Conservation (phyloP, 2,888 invertebrate genomes). For the Hypolimnas misippus region DNA sequence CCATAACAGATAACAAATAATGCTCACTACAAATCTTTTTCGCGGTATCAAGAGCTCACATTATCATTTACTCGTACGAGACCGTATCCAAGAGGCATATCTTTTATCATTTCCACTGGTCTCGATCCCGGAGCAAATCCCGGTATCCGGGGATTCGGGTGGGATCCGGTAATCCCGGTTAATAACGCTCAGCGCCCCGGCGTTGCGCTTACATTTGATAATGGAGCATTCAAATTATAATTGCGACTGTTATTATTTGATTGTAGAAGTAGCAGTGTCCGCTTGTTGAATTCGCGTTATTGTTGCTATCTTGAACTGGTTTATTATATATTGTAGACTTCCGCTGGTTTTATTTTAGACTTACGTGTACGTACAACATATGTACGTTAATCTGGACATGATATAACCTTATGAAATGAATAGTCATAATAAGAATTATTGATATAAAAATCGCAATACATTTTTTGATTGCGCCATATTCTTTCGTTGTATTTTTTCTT, state of each 20-base stretch:
- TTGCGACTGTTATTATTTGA: constrained; percentile 61
- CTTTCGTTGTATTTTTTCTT: too few species aligned
- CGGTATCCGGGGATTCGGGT: constrained; percentile 76
- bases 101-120: constrained; percentile 78
- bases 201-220: constrained; percentile 66
- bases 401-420: too few species aligned
- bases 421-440: too few species aligned
- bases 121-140: constrained; percentile 81
- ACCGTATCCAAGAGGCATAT: constrained; percentile 56
- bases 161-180: constrained; percentile 82
- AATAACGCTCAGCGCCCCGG: constrained; percentile 72
- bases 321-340: too few species aligned
- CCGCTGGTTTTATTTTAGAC: too few species aligned
- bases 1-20: constrained; percentile 10
- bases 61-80: constrained; percentile 49
- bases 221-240: constrained; percentile 78
- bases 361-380: too few species aligned
- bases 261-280: constrained; percentile 39
- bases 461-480: too few species aligned
- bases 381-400: too few species aligned
- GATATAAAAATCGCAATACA: too few species aligned
- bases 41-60: constrained; percentile 44
- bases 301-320: not conserved
- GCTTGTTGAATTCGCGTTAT: constrained; percentile 18
- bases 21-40: constrained; percentile 25